These are phyloP conservation scores for Drosophila cracens DNA, from an alignment of 2,888 invertebrate genomes.

Conservation along the genomic window DNA sequence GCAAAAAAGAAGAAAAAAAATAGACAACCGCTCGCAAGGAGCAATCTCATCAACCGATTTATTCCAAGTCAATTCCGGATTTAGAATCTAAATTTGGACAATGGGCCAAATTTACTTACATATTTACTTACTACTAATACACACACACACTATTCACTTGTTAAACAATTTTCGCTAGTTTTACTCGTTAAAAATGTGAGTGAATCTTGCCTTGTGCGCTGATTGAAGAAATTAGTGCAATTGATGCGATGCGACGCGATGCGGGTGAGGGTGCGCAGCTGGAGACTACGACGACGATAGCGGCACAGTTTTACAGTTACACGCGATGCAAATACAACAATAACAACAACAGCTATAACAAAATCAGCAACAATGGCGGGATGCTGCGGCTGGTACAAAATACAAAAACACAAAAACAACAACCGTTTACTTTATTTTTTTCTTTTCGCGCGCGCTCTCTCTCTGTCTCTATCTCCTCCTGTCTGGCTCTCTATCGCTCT, in stretches of 20 bases:
- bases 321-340: constrained; percentile 61
- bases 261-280: constrained; percentile 40
- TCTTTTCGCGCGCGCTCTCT: constrained; percentile 48
- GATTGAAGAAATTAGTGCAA: constrained; percentile 79
- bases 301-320: constrained; percentile 75
- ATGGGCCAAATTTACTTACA: constrained; percentile 53
- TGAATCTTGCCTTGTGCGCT: constrained; percentile 71
- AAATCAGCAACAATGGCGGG: constrained; percentile 59
- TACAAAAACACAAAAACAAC: constrained; percentile 46
- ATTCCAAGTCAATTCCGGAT: constrained; percentile 59
- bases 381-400: constrained; percentile 62
- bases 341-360: constrained; percentile 34
- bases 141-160: constrained; percentile 56
- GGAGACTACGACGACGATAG: constrained; percentile 35
- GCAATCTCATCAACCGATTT: constrained; percentile 34
- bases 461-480: constrained; percentile 19
- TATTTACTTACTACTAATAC: constrained; percentile 4
- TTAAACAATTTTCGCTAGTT: constrained; percentile 76
- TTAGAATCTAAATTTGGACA: constrained; percentile 62
- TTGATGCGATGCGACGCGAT: constrained; percentile 65
- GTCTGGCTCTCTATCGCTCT: constrained; percentile 29
- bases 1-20: constrained; percentile 32
- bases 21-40: constrained; percentile 29
- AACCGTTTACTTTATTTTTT: constrained; percentile 45
- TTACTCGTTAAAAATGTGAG: constrained; percentile 67